Evolutionary conservation across 2,797 vertebrate species (phyloP).

Genomic region (Phyllotis vaccarum): DNA sequence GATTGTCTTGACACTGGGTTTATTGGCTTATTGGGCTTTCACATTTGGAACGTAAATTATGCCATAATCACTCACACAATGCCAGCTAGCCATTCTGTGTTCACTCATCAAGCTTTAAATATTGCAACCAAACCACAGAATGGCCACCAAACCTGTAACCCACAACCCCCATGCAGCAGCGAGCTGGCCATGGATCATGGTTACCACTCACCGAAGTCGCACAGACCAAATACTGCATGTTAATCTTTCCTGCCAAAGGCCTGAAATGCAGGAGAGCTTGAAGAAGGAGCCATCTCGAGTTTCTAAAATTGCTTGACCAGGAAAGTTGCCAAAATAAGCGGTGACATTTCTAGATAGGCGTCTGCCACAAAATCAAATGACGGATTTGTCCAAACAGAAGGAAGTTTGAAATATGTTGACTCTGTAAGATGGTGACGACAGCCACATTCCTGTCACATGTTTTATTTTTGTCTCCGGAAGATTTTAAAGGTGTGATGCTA

Average conservation of each 20-base stretch:
- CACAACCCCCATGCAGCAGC: background rate
- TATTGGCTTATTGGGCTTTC: slow-evolving; percentile 55
- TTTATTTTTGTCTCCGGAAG: background rate
- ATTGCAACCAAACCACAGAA: background rate
- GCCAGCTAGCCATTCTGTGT: background rate
- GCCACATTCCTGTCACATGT: background rate
- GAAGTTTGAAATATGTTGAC: slow-evolving; percentile 30
- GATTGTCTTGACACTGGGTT: slow-evolving; percentile 61
- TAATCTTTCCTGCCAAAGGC: background rate
- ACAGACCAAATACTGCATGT: background rate
- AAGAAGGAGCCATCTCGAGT: background rate
- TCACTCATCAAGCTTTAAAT: slow-evolving; percentile 58
- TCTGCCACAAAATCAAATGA: background rate
- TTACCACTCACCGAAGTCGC: background rate
- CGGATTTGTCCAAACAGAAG: background rate
- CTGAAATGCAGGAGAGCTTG: background rate
- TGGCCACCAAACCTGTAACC: background rate
- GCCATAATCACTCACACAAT: slow-evolving; percentile 34
- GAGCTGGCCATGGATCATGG: fast-evolving
- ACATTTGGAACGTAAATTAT: slow-evolving; percentile 57
- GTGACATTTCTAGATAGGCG: background rate
- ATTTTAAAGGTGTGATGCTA: slow-evolving; percentile 5
- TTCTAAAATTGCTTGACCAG: background rate
- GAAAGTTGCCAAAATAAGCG: slow-evolving; percentile 4
- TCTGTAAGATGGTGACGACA: background rate